A percentile compares a stretch with the other conserved stretches of the same genome.
Conservation (phyloP, 2,888 invertebrate species). For the Norana najaformis region DNA sequence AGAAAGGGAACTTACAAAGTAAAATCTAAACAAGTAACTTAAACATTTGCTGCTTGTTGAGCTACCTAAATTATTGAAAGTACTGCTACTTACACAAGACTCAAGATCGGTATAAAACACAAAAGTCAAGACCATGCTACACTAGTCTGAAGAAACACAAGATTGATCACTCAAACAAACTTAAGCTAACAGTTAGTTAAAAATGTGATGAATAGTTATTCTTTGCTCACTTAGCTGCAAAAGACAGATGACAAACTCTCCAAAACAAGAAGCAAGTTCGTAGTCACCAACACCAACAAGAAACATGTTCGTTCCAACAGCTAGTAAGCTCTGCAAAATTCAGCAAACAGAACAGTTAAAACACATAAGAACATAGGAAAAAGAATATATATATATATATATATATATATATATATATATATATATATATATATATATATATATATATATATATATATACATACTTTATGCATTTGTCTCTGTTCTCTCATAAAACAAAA, state of each 20-base stretch:
- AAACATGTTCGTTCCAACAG: background rate
- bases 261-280: constrained; percentile 10
- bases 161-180: background rate
- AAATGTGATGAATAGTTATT: background rate
- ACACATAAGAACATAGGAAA: background rate
- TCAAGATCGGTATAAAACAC: background rate
- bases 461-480: background rate
- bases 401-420: background rate
- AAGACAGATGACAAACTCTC: background rate
- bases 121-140: background rate
- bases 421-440: background rate
- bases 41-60: background rate
- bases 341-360: background rate
- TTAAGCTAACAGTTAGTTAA: background rate
- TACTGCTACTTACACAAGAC: background rate
- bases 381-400: background rate
- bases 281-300: background rate
- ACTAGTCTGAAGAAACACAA: background rate
- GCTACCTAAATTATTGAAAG: background rate
- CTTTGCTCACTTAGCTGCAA: constrained; percentile 19
- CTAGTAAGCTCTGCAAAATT: constrained; percentile 9
- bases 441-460: background rate
- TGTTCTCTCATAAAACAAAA: background rate
- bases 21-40: background rate
- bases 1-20: background rate